Base-by-base conservation (phyloP, 2,797 vertebrate genomes). In the Thaleichthys pacificus region DNA sequence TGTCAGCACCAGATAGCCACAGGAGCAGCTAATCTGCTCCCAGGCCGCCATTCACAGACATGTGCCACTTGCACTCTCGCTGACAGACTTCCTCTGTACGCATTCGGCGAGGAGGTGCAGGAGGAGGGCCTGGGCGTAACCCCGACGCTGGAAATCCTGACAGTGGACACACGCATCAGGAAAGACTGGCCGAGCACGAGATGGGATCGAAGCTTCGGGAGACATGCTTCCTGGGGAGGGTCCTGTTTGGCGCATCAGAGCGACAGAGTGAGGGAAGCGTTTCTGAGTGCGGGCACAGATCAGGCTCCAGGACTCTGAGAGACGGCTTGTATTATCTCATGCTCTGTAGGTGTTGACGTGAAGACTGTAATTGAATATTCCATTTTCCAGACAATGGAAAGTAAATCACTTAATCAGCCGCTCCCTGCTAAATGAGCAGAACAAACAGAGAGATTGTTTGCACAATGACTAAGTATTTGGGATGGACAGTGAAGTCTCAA, bases 1-100 rank as follows among this genome's bases (percentile, higher is more conserved):
- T 92, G 91, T 93, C 92, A 93, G 84, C 92, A 91, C 85, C 87
- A 89, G 91, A 93, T 92, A 91, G 90, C 88, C 84, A 89, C 88
- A 86, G 77, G 75, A 89, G 87, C 80, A 70, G 84, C 85, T 92
- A 92, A 92, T 93, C 90, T 88, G 83, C 85, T 87, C 87, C 82
- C 84, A 84, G 85, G 83, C 86, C 82, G 77, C 85, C 77, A 80
- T 82, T 82, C 80, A 82, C 79, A 64, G 82, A 84, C 80, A 82
- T 87, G 78, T 87, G 88, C 89, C 89, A 86, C 86, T 91, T 88
- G 83, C 80, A 87, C 86, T 91, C 85, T 91, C 81, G 67, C 82
- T 90, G 88, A 87, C 87, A 72, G 74, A 83, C 88, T 90, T 91
- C 90, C 86, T 87, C 80, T 72, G 42, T 73, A 62, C 81, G 63